Evolutionary conservation across 2,797 vertebrate genomes (phyloP).

Genomic region (Pseudochirops corinnae): DNA sequence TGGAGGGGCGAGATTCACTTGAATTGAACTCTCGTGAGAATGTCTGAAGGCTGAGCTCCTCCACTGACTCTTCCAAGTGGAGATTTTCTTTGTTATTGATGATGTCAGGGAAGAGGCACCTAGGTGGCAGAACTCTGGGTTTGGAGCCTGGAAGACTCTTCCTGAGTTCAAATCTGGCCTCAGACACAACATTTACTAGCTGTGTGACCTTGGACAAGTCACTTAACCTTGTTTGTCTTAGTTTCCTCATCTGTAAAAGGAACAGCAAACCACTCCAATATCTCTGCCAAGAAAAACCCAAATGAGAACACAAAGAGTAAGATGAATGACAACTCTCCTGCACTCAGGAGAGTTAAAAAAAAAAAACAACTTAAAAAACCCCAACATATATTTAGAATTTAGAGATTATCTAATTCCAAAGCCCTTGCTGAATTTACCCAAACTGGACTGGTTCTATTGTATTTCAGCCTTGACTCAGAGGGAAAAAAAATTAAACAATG

Average conservation of each 20-base stretch:
- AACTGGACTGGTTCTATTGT: neutral
- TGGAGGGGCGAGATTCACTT: neutral
- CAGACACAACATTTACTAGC: too few species aligned
- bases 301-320: neutral
- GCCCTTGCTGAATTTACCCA: neutral
- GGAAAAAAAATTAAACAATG: neutral
- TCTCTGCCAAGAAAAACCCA: neutral
- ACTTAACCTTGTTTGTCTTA: neutral
- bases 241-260: neutral
- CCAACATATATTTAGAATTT: neutral
- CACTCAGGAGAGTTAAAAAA: neutral
- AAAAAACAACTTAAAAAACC: neutral
- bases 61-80: neutral
- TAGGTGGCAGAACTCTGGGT: neutral
- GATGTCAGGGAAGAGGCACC: neutral
- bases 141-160: neutral
- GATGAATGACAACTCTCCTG: neutral
- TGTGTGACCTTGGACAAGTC: neutral
- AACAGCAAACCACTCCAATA: neutral
- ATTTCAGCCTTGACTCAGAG: neutral
- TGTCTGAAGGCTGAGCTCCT: neutral
- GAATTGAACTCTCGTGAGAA: neutral
- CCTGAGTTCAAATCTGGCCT: neutral
- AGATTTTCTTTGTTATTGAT: neutral
- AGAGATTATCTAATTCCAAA: neutral